Conservation (phyloP, 2,113 vertebrate species). For the Orthonyx spaldingii region DNA sequence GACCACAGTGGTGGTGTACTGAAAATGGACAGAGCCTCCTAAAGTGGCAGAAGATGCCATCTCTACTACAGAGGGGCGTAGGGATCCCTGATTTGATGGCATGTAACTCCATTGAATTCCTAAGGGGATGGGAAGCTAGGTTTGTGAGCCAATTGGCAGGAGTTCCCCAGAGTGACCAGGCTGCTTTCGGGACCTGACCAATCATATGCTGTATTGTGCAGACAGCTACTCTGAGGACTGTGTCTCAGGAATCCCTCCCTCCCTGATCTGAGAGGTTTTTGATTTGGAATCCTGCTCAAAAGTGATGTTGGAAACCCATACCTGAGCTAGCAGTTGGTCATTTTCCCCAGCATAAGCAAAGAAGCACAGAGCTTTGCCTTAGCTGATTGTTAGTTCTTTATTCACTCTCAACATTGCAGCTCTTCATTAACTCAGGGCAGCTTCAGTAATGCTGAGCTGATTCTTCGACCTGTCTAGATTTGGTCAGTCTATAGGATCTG, state of each 20-base stretch:
- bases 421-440: background rate
- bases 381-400: background rate
- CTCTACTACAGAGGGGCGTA: background rate
- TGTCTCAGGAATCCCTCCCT: background rate
- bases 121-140: background rate
- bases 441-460: background rate
- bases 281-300: background rate
- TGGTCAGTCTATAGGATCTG: background rate
- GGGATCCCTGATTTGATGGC: background rate
- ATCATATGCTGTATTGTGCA: background rate
- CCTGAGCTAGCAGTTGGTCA: background rate
- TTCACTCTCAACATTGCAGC: background rate
- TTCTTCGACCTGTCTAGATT: background rate
- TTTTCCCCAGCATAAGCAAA: background rate
- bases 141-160: background rate
- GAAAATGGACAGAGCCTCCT: background rate
- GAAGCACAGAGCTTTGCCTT: background rate
- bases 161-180: background rate
- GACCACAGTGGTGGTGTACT: background rate
- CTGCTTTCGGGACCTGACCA: background rate
- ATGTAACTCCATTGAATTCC: background rate
- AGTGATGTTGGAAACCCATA: background rate
- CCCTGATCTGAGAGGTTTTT: background rate
- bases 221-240: background rate
- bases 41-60: background rate